Base-by-base conservation (phyloP, 2,888 invertebrate genomes). In the Anthophora plumipes region DNA sequence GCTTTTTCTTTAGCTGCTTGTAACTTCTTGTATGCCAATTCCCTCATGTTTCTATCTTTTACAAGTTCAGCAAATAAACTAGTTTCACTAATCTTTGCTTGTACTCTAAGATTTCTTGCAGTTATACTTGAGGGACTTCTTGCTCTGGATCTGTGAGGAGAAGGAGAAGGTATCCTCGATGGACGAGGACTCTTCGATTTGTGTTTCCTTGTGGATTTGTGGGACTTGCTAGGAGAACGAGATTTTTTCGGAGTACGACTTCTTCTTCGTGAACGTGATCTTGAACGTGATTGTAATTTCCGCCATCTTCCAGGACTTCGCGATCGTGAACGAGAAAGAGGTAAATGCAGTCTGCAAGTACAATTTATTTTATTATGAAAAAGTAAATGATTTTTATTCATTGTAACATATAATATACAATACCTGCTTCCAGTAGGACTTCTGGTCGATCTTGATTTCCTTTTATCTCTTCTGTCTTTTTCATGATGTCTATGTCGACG, bases 11-110 rank as follows among this genome's bases (percentile, higher is more conserved):
- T 94, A 64, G 96, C 95, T 89, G 96, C 95, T 91, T 96, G 95
- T 17, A 96, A 92, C 92, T 96, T 96, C 93, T 95, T 95, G 77
- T 95, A 93, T 70, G 97, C 97, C 92, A 97, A 95, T 77, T 97
- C 97, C 11, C 97, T 95, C 94, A 97, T 97, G 87, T 97, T 97
- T 86, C 96, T 96, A 91, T 97, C 97, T 91, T 98, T 98, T 17
- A 98, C 97, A 80, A 98, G 94, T 93, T 98, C 97, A 0, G 98
- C 98, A 92, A 98, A 98, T 14, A 98, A 94, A 92, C 98, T 98
- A 11, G 98, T 98, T 89, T 97, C 97, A 70, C 96, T 97, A 91
- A 98, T 97, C 92, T 98, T 98, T 89, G 97, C 96, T 85, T 96
- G 91, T 8, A 88, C 90, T 20, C 92, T 76, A 48, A 92, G 85